These are phyloP conservation scores for Stramonita haemastoma DNA, from an alignment of 2,888 invertebrate genomes.

Conservation along the genomic window DNA sequence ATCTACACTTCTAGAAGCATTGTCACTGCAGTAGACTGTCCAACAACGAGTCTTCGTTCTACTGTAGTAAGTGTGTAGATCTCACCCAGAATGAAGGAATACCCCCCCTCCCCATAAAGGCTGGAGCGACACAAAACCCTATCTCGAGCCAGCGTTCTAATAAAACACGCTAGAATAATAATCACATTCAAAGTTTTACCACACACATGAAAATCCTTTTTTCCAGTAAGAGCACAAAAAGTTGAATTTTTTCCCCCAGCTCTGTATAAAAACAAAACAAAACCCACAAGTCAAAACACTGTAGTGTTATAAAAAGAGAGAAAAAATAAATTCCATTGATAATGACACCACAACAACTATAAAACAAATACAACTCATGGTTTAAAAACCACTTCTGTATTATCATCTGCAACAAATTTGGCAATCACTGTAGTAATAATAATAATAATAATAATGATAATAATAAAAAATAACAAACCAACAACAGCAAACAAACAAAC, in stretches of 20 bases:
- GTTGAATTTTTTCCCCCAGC: neutral
- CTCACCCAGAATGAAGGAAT: no score
- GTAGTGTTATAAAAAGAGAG: neutral
- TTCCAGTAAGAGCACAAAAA: neutral
- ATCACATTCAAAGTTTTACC: neutral
- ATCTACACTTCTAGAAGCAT: no score
- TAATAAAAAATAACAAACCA: no score
- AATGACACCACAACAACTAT: slow-evolving; percentile 10
- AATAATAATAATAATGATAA: neutral
- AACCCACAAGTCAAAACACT: neutral
- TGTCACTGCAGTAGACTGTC: no score
- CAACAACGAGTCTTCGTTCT: no score
- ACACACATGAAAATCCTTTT: neutral
- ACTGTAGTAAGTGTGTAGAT: no score
- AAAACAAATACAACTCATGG: neutral
- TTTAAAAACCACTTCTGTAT: slow-evolving; percentile 2
- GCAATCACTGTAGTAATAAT: neutral
- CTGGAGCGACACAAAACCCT: neutral
- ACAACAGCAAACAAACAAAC: no score
- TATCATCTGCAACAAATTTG: neutral
- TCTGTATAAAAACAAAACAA: neutral
- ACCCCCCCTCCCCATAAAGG: neutral
- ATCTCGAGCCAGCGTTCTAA: neutral
- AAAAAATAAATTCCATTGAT: neutral
- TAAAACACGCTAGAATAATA: neutral